phyloP scores from a whole-genome alignment of 2,113 vertebrate genomes.

The Trogon melanurus region DNA sequence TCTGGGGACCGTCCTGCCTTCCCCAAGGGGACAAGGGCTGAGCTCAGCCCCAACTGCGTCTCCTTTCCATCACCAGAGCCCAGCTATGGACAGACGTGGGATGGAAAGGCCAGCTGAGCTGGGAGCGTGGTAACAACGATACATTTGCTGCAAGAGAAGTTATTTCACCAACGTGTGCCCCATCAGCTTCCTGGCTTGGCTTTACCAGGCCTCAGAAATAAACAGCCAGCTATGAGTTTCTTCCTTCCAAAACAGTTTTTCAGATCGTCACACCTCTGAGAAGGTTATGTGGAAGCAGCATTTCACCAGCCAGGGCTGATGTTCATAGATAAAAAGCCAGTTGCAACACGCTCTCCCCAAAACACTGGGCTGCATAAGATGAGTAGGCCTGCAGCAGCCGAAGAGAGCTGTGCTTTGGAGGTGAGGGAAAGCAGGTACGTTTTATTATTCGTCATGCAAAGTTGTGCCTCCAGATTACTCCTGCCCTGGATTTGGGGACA shows the following conservation, averaged over 20 bases:
- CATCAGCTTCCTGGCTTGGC: neutral
- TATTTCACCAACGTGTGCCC: neutral
- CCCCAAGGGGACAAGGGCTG: neutral
- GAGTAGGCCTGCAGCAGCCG: neutral
- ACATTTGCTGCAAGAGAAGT: neutral
- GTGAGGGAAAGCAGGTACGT: neutral
- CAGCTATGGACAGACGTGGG: fast-evolving
- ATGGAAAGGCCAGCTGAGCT: neutral
- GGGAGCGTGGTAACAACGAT: neutral
- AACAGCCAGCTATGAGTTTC: fast-evolving
- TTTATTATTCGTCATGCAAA: neutral
- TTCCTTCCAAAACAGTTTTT: neutral
- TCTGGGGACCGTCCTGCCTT: fast-evolving
- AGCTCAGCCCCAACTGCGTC: fast-evolving
- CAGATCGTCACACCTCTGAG: neutral
- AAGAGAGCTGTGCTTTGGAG: neutral
- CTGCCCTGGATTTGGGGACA: neutral
- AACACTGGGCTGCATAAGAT: neutral
- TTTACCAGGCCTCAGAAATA: neutral
- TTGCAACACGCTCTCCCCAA: neutral
- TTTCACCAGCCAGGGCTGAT: neutral
- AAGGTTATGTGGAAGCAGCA: neutral
- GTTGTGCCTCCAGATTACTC: neutral
- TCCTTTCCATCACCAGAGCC: neutral
- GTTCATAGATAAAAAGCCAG: neutral